These are phyloP conservation scores for Okapia johnstoni DNA, from an alignment of 2,113 vertebrate genomes.

Conservation along the genomic window DNA sequence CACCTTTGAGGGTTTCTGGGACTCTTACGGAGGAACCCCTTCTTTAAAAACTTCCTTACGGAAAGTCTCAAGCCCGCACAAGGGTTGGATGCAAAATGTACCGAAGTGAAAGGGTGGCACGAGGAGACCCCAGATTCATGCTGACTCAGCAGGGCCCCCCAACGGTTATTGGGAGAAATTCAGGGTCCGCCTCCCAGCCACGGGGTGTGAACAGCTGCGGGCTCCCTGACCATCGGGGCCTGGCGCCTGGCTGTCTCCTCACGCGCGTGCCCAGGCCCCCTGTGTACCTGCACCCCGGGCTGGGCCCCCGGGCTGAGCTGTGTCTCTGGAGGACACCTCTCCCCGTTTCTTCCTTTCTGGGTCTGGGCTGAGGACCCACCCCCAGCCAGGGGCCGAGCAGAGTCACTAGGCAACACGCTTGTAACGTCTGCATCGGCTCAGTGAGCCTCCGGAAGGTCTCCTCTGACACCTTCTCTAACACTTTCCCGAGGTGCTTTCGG, in stretches of 20 bases:
- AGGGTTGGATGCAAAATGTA: rapidly evolving
- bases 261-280: neutral
- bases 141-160: neutral
- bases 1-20: too few relatives aligned
- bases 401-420: neutral
- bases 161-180: neutral
- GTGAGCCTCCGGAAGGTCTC: neutral
- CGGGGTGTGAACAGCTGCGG: neutral
- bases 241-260: neutral
- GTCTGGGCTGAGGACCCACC: rapidly evolving
- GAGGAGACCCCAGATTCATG: rapidly evolving
- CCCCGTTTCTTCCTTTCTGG: neutral
- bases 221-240: neutral
- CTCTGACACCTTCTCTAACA: neutral
- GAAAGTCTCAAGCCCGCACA: too few relatives aligned
- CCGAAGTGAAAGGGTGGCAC: rapidly evolving
- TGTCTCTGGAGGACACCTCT: rapidly evolving
- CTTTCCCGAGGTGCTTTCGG: neutral
- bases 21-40: rapidly evolving
- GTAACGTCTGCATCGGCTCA: neutral
- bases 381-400: neutral
- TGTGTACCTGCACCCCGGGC: rapidly evolving
- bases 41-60: neutral
- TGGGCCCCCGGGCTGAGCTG: rapidly evolving
- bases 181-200: neutral